Percentiles rank a stretch among this genome's conserved stretches.
Conservation (phyloP, 2,888 invertebrate genomes). For the Alviniconcha strummeri region DNA sequence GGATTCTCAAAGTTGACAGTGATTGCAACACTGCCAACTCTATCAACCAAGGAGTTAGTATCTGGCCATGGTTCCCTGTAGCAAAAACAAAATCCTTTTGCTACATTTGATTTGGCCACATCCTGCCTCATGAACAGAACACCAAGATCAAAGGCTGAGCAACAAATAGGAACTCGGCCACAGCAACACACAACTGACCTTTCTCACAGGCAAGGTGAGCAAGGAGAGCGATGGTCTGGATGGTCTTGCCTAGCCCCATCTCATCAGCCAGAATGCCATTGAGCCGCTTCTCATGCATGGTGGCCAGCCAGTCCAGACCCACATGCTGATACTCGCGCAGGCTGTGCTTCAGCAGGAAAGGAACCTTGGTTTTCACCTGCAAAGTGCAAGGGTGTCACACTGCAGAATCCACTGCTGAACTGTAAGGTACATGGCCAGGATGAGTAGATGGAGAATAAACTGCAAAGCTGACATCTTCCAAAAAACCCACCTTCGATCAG, state of each 20-base stretch:
- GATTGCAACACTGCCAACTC: slow-evolving; percentile 1
- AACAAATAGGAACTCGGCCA: too few relatives aligned
- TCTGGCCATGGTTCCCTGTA: slow-evolving; percentile 32
- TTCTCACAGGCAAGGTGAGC: slow-evolving; percentile 84
- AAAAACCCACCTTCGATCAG: too few relatives aligned
- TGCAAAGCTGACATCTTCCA: too few relatives aligned
- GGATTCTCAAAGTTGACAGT: slow-evolving; percentile 19
- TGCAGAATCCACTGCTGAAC: too few relatives aligned
- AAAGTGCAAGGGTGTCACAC: slow-evolving; percentile 26
- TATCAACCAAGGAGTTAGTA: slow-evolving; percentile 22
- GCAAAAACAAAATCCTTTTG: slow-evolving; percentile 20
- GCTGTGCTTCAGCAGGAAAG: slow-evolving; percentile 90
- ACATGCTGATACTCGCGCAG: slow-evolving; percentile 99
- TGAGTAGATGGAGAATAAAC: too few relatives aligned
- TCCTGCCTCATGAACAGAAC: too few relatives aligned
- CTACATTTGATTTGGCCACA: slow-evolving; percentile 23
- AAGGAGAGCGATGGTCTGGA: slow-evolving; percentile 96
- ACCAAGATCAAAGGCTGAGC: too few relatives aligned
- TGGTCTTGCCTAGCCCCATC: slow-evolving; percentile 98
- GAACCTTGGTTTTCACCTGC: slow-evolving; percentile 92
- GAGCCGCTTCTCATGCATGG: slow-evolving; percentile 84
- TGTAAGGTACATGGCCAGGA: too few relatives aligned
- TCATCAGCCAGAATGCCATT: slow-evolving; percentile 99
- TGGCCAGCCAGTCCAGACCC: slow-evolving; percentile 98
- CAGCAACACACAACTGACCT: slow-evolving; percentile 45